Evolutionary conservation across 2,888 invertebrate species (phyloP), one percentile per base, ranked within the genome.

Genomic region (Caenorhabditis wallacei): DNA sequence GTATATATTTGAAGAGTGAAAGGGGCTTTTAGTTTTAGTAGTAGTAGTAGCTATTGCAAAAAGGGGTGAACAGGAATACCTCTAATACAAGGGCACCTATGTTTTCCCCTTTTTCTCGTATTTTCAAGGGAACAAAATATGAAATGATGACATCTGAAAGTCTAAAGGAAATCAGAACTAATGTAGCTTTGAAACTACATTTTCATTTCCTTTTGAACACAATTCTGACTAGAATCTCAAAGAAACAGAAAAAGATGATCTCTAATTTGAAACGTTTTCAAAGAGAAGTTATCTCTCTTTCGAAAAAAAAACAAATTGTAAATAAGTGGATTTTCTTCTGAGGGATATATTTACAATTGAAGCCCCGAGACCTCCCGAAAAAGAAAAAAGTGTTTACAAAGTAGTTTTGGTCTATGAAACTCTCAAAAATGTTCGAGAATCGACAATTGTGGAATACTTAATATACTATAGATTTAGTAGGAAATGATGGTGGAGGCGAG

Each of bases 311-410:
- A 64, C 48, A 64, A 48, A 63, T 26, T 16, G 37, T 24, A 63
- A 46, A 63, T 63, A 35, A 46, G 48, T 22, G 16, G 40, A 37
- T 43, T 61, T 43, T 61, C 20, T n/a, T n/a, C n/a, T n/a, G 24
- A 61, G 26, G 43, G 61, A 61, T 22, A 66, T 53, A 53, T 66
- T 66, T 37, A 66, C 51, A 66, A 66, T 53, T 53, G 66, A 53
- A 66, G 53, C 37, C 66, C 61, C 48, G 16, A 26, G 54, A 35
- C n/a, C 57, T 35, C 30, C 22, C n/a, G 35, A 57, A 40, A 30
- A 59, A 43, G 37, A 59, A 37, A 40, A 40, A 35, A 53, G 51
- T 66, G 66, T 66, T 66, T 53, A 53, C 53, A 53, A 66, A 20
- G n/a, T n/a, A 13, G 7, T 48, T 66, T 66, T 53, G 66, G 48